phyloP scores from a whole-genome alignment of 2,113 vertebrate genomes.

The Sapajus apella region DNA sequence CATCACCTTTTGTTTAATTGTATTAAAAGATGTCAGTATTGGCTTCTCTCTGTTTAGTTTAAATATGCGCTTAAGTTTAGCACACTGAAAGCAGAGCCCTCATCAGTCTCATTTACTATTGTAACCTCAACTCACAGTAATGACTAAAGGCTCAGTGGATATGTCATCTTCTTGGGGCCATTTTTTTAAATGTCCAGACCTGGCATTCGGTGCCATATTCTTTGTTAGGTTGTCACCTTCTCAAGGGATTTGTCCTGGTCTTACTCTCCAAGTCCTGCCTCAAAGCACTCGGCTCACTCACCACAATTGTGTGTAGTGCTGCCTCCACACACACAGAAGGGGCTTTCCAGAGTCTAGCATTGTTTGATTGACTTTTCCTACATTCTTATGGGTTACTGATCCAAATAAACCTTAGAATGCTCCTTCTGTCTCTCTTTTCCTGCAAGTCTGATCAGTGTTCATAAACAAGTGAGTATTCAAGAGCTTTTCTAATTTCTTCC shows the following conservation, averaged over 20 bases:
- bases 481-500: constrained; percentile 62
- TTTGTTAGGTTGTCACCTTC: not conserved
- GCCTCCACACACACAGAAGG: not conserved
- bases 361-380: not conserved
- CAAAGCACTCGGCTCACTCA: fast-evolving
- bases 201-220: not conserved
- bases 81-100: not conserved
- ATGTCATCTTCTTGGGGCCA: fast-evolving
- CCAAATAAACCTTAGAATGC: not conserved
- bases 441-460: not conserved
- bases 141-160: not conserved
- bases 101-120: not conserved
- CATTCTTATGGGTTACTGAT: not conserved
- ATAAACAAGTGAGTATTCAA: constrained; percentile 43
- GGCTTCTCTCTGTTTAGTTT: not conserved
- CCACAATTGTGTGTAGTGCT: fast-evolving
- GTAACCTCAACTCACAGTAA: not conserved
- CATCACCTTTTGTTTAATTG: not conserved
- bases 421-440: not conserved
- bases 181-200: not conserved
- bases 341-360: too few species aligned
- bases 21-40: not conserved
- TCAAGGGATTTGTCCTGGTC: not conserved
- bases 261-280: not conserved
- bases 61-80: not conserved